Percentiles rank a stretch among this genome's conserved stretches.
Conservation (phyloP, 2,797 vertebrate species). For the Melanotaenia boesemani region DNA sequence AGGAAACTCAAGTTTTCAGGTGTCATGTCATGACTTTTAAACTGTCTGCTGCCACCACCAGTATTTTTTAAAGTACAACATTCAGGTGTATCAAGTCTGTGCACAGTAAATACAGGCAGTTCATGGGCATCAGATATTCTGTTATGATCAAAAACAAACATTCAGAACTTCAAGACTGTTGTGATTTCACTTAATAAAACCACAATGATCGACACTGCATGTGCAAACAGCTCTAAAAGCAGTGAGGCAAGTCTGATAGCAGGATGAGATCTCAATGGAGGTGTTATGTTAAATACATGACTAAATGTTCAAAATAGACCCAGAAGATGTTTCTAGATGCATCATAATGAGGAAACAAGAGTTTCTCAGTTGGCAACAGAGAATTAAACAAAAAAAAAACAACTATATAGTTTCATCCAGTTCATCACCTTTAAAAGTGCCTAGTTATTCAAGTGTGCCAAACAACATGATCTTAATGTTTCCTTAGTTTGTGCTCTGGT, state of each 20-base stretch:
- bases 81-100: conserved; percentile 2
- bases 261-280: too few relatives aligned
- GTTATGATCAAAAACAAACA: background rate
- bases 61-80: conserved; percentile 16
- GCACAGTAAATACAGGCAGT: background rate
- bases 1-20: conserved; percentile 35
- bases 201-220: background rate
- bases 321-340: background rate
- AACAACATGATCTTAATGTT: background rate
- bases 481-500: background rate
- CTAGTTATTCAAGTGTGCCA: too few relatives aligned
- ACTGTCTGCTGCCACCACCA: background rate
- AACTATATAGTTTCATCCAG: background rate
- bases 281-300: too few relatives aligned
- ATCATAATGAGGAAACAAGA: background rate
- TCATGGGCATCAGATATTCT: background rate
- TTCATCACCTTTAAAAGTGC: background rate
- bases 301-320: background rate
- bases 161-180: background rate
- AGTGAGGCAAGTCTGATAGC: background rate
- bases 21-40: conserved; percentile 4
- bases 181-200: background rate
- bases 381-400: background rate
- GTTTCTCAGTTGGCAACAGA: background rate
- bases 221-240: background rate